phyloP scores from a whole-genome alignment of 1,140 invertebrate species.

The Dermatophagoides farinae region DNA sequence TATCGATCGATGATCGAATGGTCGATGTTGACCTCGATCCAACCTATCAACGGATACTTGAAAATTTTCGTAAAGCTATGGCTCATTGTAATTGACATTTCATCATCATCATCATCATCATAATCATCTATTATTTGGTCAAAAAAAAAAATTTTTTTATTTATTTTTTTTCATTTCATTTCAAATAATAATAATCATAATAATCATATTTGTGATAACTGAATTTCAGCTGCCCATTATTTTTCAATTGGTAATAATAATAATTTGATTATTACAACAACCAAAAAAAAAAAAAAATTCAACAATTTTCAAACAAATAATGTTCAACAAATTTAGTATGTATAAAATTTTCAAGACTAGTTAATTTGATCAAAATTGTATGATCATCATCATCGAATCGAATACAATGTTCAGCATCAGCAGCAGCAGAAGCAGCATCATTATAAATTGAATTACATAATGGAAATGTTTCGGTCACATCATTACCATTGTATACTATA shows the following conservation, averaged over 20 bases:
- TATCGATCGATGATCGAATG: constrained; percentile 1
- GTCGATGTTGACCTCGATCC: constrained; percentile 15
- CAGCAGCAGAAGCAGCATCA: too few species aligned
- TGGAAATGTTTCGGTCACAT: constrained; percentile 41
- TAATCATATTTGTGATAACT: background rate
- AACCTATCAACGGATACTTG: constrained; percentile 11
- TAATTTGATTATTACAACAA: too few species aligned
- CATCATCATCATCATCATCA: background rate
- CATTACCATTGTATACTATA: constrained; percentile 60
- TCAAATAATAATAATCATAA: too few species aligned
- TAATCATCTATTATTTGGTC: background rate
- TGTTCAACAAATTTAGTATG: background rate
- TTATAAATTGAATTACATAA: too few species aligned
- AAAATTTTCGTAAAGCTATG: constrained; percentile 13
- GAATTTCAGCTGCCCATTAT: too few species aligned
- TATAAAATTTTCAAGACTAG: background rate
- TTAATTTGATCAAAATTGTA: background rate
- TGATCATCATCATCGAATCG: background rate
- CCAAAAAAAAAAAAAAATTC: background rate
- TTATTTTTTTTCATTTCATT: background rate
- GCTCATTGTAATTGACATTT: constrained; percentile 6
- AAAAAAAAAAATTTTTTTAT: background rate
- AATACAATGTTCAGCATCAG: background rate
- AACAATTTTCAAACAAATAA: background rate
- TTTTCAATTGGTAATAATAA: too few species aligned